Evolutionary conservation across 2,888 invertebrate species (phyloP).

Genomic region (Drosophila anceps): DNA sequence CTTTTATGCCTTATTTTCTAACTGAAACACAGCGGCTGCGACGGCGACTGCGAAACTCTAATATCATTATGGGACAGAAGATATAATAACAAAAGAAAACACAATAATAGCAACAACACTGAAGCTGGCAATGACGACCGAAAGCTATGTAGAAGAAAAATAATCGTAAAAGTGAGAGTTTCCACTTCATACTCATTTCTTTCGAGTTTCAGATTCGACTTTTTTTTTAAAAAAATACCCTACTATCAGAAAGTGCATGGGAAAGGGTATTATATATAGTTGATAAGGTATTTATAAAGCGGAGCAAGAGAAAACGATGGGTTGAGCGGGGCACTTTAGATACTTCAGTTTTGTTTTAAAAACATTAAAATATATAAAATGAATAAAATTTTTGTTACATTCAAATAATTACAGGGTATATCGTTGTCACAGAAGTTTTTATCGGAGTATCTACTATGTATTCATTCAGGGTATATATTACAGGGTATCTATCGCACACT

Average conservation of each 20-base stretch:
- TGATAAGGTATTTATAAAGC: background rate
- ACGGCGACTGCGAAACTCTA: conserved; percentile 73
- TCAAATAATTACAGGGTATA: too few relatives aligned
- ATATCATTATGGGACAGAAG: conserved; percentile 72
- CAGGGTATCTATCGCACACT: too few relatives aligned
- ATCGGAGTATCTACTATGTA: background rate
- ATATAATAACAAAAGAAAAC: conserved; percentile 68
- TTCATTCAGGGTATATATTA: too few relatives aligned
- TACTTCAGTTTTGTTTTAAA: too few relatives aligned
- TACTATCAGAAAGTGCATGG: conserved; percentile 2
- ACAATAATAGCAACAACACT: conserved; percentile 31
- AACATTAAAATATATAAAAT: too few relatives aligned
- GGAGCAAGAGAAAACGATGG: background rate
- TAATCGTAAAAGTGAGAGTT: conserved; percentile 82
- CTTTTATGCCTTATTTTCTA: conserved; percentile 73
- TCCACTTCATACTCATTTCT: conserved; percentile 74
- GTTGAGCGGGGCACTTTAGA: background rate
- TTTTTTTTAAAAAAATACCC: conserved; percentile 34
- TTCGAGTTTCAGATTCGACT: conserved; percentile 44
- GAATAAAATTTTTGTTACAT: too few relatives aligned
- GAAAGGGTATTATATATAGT: background rate
- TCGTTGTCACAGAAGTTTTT: too few relatives aligned
- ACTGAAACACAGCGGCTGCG: conserved; percentile 53
- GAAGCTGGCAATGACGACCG: conserved; percentile 63
- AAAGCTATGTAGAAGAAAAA: conserved; percentile 75